These are phyloP conservation scores for Nothobranchius kuhntae DNA, from an alignment of 2,113 vertebrate genomes.

Conservation along the genomic window DNA sequence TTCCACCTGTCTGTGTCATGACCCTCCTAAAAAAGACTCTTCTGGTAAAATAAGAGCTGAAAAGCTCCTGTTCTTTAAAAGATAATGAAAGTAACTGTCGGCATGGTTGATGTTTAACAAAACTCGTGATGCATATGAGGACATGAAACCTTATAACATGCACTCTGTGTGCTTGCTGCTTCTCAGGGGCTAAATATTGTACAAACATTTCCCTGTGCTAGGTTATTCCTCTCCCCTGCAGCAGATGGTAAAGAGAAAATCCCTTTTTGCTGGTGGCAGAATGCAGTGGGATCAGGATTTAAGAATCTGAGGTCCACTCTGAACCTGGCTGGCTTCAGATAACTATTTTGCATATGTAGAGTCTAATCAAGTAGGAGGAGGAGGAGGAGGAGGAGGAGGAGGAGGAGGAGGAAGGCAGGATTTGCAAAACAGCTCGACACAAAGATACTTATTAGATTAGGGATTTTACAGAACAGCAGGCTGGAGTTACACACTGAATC, in stretches of 20 bases:
- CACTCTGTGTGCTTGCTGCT: conserved; percentile 41
- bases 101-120: conserved; percentile 15
- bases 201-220: conserved; percentile 46
- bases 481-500: conserved; percentile 29
- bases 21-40: not conserved
- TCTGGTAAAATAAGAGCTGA: not conserved
- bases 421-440: conserved; percentile 65
- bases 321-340: conserved; percentile 58
- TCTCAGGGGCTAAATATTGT: conserved; percentile 69
- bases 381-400: conserved; percentile 21
- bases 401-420: conserved; percentile 40
- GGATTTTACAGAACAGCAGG: conserved; percentile 59
- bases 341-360: conserved; percentile 51
- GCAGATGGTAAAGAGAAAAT: conserved; percentile 75
- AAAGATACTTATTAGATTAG: conserved; percentile 60
- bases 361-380: conserved; percentile 59
- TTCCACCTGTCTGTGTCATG: not conserved
- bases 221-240: conserved; percentile 29
- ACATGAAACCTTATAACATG: conserved; percentile 41
- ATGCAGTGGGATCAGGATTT: conserved; percentile 65
- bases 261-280: conserved; percentile 62
- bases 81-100: not conserved
- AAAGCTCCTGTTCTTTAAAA: not conserved
- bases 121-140: conserved; percentile 26
- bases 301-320: conserved; percentile 64